Evolutionary conservation across 2,888 invertebrate species (phyloP).

Genomic region (Scaptomyza caliginosa): DNA sequence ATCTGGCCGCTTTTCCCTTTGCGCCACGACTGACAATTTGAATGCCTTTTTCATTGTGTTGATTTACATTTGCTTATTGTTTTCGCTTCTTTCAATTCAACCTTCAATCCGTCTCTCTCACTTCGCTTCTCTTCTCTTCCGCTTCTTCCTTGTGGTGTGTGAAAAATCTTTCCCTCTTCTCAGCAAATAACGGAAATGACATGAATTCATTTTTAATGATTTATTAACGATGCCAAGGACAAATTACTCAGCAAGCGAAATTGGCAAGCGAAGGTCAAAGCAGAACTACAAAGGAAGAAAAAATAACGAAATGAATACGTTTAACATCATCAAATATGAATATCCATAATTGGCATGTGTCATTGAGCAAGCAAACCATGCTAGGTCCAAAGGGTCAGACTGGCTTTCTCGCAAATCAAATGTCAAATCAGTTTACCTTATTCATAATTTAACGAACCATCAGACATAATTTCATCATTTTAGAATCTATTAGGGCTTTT

Average conservation of each 20-base stretch:
- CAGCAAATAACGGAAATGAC: constrained; percentile 36
- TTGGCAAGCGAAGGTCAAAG: constrained; percentile 32
- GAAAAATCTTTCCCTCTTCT: constrained; percentile 7
- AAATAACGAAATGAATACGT: constrained; percentile 17
- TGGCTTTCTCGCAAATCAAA: not conserved
- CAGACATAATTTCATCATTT: not conserved
- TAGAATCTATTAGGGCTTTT: not conserved
- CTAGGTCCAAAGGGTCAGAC: not conserved
- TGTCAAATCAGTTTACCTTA: not conserved
- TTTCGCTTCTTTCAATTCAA: constrained; percentile 11
- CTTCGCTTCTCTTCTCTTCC: not conserved
- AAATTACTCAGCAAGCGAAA: constrained; percentile 3
- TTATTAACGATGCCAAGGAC: constrained; percentile 60
- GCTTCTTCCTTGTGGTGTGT: not conserved
- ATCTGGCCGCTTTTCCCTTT: constrained; percentile 53
- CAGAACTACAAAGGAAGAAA: not conserved
- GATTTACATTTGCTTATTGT: constrained; percentile 68
- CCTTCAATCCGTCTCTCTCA: not conserved
- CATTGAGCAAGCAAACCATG: constrained; percentile 12
- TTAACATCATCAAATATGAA: constrained; percentile 56
- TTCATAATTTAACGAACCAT: constrained; percentile 4
- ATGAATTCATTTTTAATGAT: constrained; percentile 60
- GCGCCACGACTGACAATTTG: constrained; percentile 56
- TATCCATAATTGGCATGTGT: constrained; percentile 50
- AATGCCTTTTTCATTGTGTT: constrained; percentile 56